Base-by-base conservation (phyloP, 2,797 vertebrate species). In the Tenualosa thibaudeaui region DNA sequence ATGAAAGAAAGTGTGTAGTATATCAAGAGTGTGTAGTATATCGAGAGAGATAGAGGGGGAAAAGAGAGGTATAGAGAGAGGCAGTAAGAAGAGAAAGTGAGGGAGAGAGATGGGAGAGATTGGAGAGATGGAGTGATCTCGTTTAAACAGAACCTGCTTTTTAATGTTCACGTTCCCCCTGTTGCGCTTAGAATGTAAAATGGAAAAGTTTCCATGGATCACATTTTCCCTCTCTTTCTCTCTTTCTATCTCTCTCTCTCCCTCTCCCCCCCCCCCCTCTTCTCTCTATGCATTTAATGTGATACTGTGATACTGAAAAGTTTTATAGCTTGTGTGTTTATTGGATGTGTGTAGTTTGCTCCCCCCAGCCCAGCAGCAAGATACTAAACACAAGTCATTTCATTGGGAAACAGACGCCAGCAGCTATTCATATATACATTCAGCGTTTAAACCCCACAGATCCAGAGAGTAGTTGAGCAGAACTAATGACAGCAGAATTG, bases 181-280 rank as follows among this genome's bases (percentile, higher is more conserved):
- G 65, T 3, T 40, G 65, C 3, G 9, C 31, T 15, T 31, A 15
- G 26, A 71, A 40, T 71, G 65, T 40, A 37, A 13, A 12, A 71
- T 37, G 65, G 65, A 71, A 65, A 65, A 71, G 24, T 71, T 71
- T 71, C 65, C 65, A 71, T 71, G 26, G 65, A 31, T 15, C 65
- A 26, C 26, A 40, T 40, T 31, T 71, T 71, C 26, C 65, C 65
- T 13, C 65, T 71, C 26, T 71, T 7, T 46, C 46, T 46, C 46
- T 46, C 46, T 46, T 3, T 46, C 46, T 46, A 4, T 46, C 46
- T 46, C 46, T 46, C 46, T 46, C 46, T 46, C 46, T 46, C 46
- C 3, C 46, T 3, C 46, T 7, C 7, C 46, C 7, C 46, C 7
- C 46, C 3, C 46, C 7, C 46, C 3, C 46, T 46, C 46, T 46